A percentile compares a stretch with the other conserved stretches of the same genome.
Conservation (phyloP, 2,888 invertebrate genomes). For the Macrophya annulata region DNA sequence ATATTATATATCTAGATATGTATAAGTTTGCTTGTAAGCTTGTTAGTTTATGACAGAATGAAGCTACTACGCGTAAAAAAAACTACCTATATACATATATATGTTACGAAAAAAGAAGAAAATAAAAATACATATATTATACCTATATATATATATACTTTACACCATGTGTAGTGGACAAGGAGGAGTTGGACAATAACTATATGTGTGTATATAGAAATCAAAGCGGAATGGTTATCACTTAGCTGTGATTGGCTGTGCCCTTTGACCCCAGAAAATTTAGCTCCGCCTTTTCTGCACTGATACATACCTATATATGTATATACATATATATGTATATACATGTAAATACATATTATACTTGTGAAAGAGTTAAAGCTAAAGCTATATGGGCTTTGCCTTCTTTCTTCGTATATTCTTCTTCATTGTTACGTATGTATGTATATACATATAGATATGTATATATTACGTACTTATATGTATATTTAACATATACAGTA, state of each 20-base stretch:
- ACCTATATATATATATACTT: conserved; percentile 10
- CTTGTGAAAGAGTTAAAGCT: too few species aligned
- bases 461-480: not conserved
- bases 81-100: too few species aligned
- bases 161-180: not conserved
- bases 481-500: not conserved
- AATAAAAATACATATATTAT: not conserved
- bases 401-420: conserved; percentile 50
- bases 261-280: conserved; percentile 72
- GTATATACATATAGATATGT: not conserved
- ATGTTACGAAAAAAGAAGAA: not conserved
- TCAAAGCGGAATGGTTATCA: conserved; percentile 71
- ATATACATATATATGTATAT: not conserved
- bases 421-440: conserved; percentile 21
- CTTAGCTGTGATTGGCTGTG: conserved; percentile 73
- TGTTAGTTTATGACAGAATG: not conserved
- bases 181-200: not conserved
- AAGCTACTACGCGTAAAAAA: not conserved
- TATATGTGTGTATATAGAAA: conserved; percentile 12
- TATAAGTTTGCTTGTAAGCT: not conserved
- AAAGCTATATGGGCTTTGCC: too few species aligned
- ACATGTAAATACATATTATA: not conserved
- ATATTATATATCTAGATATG: too few species aligned
- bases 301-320: not conserved
- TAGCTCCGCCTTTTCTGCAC: conserved; percentile 72